Evolutionary conservation across 2,113 vertebrate genomes (phyloP), one percentile per base, ranked within the genome.

Genomic region (Cettia cetti): DNA sequence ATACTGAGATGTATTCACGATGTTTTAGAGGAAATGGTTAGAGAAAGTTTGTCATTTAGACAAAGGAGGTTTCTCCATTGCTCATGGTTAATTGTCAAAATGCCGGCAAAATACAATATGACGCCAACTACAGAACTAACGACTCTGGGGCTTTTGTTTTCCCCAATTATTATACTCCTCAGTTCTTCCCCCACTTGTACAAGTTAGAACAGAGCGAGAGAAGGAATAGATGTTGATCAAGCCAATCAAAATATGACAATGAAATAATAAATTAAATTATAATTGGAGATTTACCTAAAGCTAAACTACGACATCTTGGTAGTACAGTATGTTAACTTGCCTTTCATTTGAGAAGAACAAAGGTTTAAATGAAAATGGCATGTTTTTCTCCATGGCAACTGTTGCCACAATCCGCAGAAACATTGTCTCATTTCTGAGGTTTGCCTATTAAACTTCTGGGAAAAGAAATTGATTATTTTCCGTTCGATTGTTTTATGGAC

Each of bases 141-240:
- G 0, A 27, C 8, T 31, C 9, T 37, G 21, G 6, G 16, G 4
- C 3, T 39, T 63, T 31, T 22, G 3, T 9, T n/a, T 22, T 9
- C 18, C 7, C 0, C 14, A 44, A 6, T 44, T 33, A 60, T 7
- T 44, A 18, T 15, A 39, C 3, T 52, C 11, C 2, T 3, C 22
- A 45, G 27, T 9, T 28, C 11, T 33, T 33, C 4, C 2, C 5
- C 3, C 4, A 20, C 2, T 15, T 65, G 1, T 21, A 42, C 16
- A 23, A 65, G 7, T 23, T n/a, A 71, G 71, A 83, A 71, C 8
- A 53, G 42, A 86, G 22, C 70, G 28, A 47, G 15, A 71, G 44
- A 88, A 76, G 4, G 21, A 56, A 65, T 11, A 60, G 20, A 40
- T n/a, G 4, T 68, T 1, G 0, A 72, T 76, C 19, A 72, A 81